Evolutionary conservation across 2,888 invertebrate genomes (phyloP), one percentile per base, ranked within the genome.

Genomic region (Molorchus minor): DNA sequence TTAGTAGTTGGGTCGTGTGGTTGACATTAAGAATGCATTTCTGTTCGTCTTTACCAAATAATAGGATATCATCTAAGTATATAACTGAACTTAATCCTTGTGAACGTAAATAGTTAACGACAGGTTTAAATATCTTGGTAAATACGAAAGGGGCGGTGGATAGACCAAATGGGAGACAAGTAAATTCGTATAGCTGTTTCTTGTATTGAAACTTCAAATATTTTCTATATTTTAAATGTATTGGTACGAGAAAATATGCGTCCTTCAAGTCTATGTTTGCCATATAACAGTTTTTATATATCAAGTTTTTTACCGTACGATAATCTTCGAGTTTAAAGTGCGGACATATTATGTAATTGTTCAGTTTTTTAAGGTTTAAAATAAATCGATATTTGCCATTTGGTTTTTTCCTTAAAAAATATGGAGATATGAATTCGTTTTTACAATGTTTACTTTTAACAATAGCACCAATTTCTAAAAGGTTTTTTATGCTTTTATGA

Each of bases 401-500:
- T 25, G 25, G 8, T 25, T 25, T 25, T 25, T 33, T 33, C 30
- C 17, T 47, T 19, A 56, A 30, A 52, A 56, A 56, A 17, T 45
- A 36, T 51, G 35, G n/a, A 1, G 56, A 56, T 12, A 56, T 52
- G 16, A 49, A 56, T 38, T 51, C 25, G 1, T 19, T 13, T 41
- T 38, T 38, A n/a, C 38, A 38, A 49, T 17, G 51, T 13, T 40
- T 15, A 30, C 33, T 21, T 30, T 51, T 43, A 25, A 1, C 4
- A 21, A 43, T 43, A 7, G 43, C 43, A 25, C 8, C 25, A 25
- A 8, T 25, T 25, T 4, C 8, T 25, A 25, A 25, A 25, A 25
- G 25, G 25, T 25, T 25, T 5, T 25, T 25, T 25, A 25, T 25
- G 25, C 25, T 25, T 25, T 25, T 8, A 12, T n/a, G n/a, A n/a